Percentiles rank a stretch among this genome's conserved stretches.
Evolutionary conservation across 2,797 vertebrate species (phyloP).

Genomic region (Halcyon badia): DNA sequence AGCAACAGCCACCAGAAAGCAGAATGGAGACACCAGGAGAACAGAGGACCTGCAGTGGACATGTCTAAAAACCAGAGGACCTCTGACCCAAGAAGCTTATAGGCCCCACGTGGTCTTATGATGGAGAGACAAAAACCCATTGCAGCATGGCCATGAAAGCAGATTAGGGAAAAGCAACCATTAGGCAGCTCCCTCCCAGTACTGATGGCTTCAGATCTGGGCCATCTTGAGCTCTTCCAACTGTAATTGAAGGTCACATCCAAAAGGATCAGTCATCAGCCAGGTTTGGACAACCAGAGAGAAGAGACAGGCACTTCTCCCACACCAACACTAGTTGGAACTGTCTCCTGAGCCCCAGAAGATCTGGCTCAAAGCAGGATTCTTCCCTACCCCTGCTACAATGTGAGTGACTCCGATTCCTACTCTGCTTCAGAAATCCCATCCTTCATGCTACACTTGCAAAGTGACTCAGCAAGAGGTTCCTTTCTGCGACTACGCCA

Average conservation of each 20-base stretch:
- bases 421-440: neutral
- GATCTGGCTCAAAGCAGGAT: neutral
- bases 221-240: neutral
- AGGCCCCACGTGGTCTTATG: neutral
- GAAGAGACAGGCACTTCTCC: neutral
- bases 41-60: rapidly evolving
- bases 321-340: neutral
- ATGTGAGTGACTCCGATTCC: neutral
- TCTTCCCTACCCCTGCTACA: neutral
- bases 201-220: neutral
- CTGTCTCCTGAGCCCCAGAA: neutral
- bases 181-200: neutral
- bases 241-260: neutral
- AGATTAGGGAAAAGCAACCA: neutral
- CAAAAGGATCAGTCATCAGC: neutral
- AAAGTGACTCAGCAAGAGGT: neutral
- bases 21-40: neutral
- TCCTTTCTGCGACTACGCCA: neutral
- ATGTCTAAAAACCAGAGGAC: neutral
- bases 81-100: neutral
- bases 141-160: neutral
- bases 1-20: neutral
- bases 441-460: rapidly evolving
- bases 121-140: neutral
- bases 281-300: neutral